Conservation (phyloP, 2,888 invertebrate genomes). For the Cerastoderma edule region DNA sequence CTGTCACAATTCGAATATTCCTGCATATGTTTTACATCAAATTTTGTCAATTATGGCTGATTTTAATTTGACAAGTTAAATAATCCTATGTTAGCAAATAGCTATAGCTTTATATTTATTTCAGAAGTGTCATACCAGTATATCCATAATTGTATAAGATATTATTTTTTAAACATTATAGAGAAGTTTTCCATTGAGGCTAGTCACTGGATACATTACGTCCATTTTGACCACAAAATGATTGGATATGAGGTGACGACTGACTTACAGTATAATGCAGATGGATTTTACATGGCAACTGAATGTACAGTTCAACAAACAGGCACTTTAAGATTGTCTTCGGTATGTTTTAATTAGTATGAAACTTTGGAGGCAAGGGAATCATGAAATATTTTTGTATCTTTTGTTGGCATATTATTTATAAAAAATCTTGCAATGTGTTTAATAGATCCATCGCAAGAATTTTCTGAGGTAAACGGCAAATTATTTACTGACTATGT, state of each 20-base stretch:
- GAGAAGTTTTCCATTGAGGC: conserved; percentile 11
- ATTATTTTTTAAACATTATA: neutral
- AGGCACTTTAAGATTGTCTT: conserved; percentile 10
- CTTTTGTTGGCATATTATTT: too few relatives aligned
- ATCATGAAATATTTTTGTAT: too few relatives aligned
- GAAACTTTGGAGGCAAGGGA: too few relatives aligned
- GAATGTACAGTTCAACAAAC: too few relatives aligned
- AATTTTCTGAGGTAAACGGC: too few relatives aligned
- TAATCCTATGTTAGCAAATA: neutral
- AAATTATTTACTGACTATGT: too few relatives aligned
- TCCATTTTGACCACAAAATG: neutral
- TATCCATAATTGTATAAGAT: neutral
- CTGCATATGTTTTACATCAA: too few relatives aligned
- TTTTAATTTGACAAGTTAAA: neutral
- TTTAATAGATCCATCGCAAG: too few relatives aligned
- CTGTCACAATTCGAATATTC: too few relatives aligned
- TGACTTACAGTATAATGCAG: neutral
- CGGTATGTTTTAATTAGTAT: neutral
- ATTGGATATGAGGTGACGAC: neutral
- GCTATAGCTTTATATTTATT: neutral
- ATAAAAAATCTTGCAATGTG: too few relatives aligned
- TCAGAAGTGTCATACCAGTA: neutral
- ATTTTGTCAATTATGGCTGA: neutral
- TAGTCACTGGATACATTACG: conserved; percentile 3
- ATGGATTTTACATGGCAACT: neutral